Evolutionary conservation across 2,113 vertebrate species (phyloP), one percentile per base, ranked within the genome.

Genomic region (Polypterus bichir): DNA sequence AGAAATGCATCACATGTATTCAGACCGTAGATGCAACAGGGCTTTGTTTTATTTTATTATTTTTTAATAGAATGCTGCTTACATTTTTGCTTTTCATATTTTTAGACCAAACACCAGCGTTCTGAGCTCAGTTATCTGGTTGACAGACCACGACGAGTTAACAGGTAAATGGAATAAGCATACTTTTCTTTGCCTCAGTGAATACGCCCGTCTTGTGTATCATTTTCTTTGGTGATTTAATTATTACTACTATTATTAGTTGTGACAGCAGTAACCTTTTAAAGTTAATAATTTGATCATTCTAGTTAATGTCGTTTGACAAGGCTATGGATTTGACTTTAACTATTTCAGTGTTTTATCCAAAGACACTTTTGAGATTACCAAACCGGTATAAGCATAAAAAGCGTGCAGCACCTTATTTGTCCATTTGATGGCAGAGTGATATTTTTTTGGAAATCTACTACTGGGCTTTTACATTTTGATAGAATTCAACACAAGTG

Each of bases 61-160:
- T 44, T 45, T 9, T 45, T 44, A 4, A 27, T 27, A 27, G 27
- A 1, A 27, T 58, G 2, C 3, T 9, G n/a, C 51, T 6, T 44
- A 49, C 45, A 56, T 52, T 49, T 51, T 78, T 69, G 46, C 46
- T 47, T 62, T 77, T 64, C 77, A 82, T 75, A 83, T 64, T 88
- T 85, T 79, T 87, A 98, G 95, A 91, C 86, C 59, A 98, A 97
- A 84, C 94, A 97, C 75, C 95, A 96, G 80, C 83, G 95, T 79
- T 85, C 88, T 72, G 95, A 98, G 73, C 92, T 98, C 84, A 95
- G 91, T 86, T 98, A 97, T 80, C 91, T 98, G 80, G 93, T 94
- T 68, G 95, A 98, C 81, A 90, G 94, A 86, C 94, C 93, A 59
- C 86, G 94, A 68, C 92, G 94, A 61, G 95, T 97, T 68, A 98